Evolutionary conservation across 2,888 invertebrate genomes (phyloP).

Genomic region (Agrochola circellaris): DNA sequence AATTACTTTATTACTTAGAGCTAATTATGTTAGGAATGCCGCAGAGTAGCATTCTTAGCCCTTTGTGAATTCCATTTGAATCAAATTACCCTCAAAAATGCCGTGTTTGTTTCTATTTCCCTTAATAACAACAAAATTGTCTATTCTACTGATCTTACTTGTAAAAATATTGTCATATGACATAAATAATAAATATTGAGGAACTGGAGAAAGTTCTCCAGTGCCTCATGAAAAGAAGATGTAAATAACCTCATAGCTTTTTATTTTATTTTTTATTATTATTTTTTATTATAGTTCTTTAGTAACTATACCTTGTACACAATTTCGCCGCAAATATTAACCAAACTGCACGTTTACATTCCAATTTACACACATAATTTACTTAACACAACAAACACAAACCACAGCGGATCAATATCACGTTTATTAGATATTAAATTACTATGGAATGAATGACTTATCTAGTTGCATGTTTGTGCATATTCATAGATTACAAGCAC

Average conservation of each 20-base stretch:
- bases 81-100: not conserved
- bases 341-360: not conserved
- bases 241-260: not conserved
- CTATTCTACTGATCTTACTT: not conserved
- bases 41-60: not conserved
- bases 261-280: too few species aligned
- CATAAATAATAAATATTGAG: not conserved
- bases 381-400: not conserved
- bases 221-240: not conserved
- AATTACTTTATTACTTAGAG: not conserved
- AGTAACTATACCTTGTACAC: too few species aligned
- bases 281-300: too few species aligned
- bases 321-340: not conserved
- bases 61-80: not conserved
- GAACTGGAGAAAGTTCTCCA: too few species aligned
- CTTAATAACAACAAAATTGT: not conserved
- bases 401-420: conserved; percentile 14
- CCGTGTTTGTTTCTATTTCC: not conserved
- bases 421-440: conserved; percentile 19
- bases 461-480: conserved; percentile 45
- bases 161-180: not conserved
- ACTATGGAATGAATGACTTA: conserved; percentile 23
- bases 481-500: conserved; percentile 38
- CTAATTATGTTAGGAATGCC: conserved; percentile 6
- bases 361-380: not conserved